Conservation (phyloP, 2,888 invertebrate genomes). For the Drosophila kuntzei region DNA sequence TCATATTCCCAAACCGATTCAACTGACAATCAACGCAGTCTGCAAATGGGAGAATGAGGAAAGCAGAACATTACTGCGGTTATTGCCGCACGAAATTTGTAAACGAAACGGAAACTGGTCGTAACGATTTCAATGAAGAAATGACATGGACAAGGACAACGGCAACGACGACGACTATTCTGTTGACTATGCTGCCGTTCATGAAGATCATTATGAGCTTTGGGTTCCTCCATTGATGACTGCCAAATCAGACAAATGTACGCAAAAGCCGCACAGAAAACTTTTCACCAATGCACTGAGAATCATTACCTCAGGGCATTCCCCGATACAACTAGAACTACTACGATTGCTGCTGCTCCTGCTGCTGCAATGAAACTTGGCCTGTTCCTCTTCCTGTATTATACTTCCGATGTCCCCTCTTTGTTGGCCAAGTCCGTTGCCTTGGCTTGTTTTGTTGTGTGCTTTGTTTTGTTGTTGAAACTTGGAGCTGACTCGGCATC, state of each 20-base stretch:
- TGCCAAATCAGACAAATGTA: conserved; percentile 79
- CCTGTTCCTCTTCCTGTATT: conserved; percentile 20
- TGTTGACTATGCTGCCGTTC: conserved; percentile 25
- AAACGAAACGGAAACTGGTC: conserved; percentile 77
- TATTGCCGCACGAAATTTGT: conserved; percentile 77
- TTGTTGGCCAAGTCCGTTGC: conserved; percentile 2
- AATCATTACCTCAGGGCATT: conserved; percentile 62
- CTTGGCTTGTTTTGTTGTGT: conserved; percentile 28
- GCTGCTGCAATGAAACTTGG: conserved; percentile 48
- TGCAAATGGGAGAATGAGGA: conserved; percentile 11
- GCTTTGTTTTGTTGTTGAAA: conserved; percentile 60
- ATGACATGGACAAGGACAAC: conserved; percentile 66
- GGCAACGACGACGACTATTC: conserved; percentile 48
- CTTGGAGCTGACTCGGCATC: conserved; percentile 58
- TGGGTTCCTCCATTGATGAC: conserved; percentile 53
- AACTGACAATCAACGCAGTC: conserved; percentile 57
- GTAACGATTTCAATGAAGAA: conserved; percentile 78
- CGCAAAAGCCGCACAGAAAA: conserved; percentile 75
- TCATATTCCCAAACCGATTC: conserved; percentile 54
- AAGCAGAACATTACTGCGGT: conserved; percentile 69
- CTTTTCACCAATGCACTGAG: conserved; percentile 70
- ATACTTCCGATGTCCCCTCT: neutral
- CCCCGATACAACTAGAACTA: neutral
- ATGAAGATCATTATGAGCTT: conserved; percentile 39
- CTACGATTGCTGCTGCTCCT: conserved; percentile 17